These are phyloP conservation scores for Ceratothoa steindachneri DNA, from an alignment of 2,888 invertebrate genomes.

Conservation along the genomic window DNA sequence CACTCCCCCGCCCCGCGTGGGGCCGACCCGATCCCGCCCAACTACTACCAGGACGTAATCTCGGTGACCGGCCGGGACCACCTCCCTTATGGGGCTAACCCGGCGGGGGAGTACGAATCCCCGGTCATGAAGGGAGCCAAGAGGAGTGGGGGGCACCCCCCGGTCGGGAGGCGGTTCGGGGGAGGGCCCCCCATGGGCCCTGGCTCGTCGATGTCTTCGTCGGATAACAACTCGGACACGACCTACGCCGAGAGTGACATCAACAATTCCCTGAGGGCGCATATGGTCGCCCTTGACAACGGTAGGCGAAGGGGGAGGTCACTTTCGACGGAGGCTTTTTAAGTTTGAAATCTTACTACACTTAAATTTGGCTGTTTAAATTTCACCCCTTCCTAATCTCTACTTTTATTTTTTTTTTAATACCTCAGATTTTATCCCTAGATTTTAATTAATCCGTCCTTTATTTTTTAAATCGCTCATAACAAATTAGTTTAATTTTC, in stretches of 20 bases:
- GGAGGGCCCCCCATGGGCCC: too few species aligned
- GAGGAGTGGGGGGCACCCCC: constrained; percentile 22
- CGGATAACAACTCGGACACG: constrained; percentile 51
- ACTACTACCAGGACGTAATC: constrained; percentile 31
- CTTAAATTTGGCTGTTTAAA: too few species aligned
- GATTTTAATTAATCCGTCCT: too few species aligned
- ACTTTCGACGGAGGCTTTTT: not conserved
- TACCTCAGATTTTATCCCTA: too few species aligned
- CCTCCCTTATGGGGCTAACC: constrained; percentile 28
- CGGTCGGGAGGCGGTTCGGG: constrained; percentile 49
- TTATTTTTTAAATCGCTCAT: too few species aligned
- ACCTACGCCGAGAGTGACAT: constrained; percentile 51
- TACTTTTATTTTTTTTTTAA: too few species aligned
- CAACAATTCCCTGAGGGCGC: constrained; percentile 46
- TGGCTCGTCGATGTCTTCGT: constrained; percentile 50
- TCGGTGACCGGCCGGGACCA: not conserved
- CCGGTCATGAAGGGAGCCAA: constrained; percentile 26
- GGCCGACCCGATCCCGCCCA: not conserved
- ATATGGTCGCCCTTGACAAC: constrained; percentile 48
- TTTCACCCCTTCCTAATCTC: too few species aligned
- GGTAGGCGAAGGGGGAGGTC: constrained; percentile 48
- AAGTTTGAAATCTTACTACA: too few species aligned
- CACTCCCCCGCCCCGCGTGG: not conserved
- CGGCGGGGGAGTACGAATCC: constrained; percentile 35
- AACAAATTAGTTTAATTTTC: too few species aligned